A percentile compares a stretch with the other conserved stretches of the same genome.
Evolutionary conservation across 2,113 vertebrate species (phyloP).

Genomic region (Ia io): DNA sequence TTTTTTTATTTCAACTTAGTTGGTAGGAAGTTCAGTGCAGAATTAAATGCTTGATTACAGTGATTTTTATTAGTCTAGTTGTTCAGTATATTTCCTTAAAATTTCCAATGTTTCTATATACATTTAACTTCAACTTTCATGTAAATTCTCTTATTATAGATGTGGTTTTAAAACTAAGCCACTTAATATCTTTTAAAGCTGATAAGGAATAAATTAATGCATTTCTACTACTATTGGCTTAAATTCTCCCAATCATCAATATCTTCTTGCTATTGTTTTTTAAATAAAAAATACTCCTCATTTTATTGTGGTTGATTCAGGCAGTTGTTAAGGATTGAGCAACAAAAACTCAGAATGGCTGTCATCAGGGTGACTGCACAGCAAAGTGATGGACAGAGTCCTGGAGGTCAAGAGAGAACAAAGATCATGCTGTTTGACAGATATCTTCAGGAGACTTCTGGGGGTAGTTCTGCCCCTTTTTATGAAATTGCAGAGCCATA

Average conservation of each 20-base stretch:
- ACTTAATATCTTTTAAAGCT: not conserved
- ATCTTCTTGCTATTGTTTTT: not conserved
- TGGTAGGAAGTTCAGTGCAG: not conserved
- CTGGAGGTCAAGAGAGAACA: not conserved
- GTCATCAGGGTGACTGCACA: not conserved
- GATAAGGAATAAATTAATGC: not conserved
- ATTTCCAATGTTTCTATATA: not conserved
- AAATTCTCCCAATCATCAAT: not conserved
- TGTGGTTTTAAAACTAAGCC: not conserved
- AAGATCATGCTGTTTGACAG: not conserved
- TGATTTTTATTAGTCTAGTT: not conserved
- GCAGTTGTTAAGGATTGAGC: not conserved
- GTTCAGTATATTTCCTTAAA: not conserved
- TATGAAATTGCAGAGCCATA: not conserved
- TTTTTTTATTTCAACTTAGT: not conserved
- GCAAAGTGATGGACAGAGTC: not conserved
- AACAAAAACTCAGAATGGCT: not conserved
- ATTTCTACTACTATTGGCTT: not conserved
- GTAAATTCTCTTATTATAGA: not conserved
- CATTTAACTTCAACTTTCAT: not conserved
- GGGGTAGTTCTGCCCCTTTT: not conserved
- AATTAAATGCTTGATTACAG: not conserved
- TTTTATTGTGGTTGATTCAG: not conserved
- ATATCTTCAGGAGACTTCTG: not conserved
- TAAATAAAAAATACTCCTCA: not conserved